Conservation (phyloP, 2,113 vertebrate genomes). For the Solea senegalensis region DNA sequence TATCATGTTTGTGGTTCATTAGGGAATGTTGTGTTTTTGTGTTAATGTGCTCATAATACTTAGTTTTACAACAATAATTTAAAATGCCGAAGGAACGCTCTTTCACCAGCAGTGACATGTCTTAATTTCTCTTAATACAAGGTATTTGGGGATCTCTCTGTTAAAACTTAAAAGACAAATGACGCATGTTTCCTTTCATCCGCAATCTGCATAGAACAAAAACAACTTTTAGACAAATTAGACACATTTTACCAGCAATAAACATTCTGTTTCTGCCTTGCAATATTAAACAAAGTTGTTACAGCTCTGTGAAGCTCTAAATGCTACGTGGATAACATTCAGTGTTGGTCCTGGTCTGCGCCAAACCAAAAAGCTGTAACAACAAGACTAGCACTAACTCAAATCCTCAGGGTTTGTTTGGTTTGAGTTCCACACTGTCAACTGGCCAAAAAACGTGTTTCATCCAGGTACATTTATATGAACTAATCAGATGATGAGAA, state of each 20-base stretch:
- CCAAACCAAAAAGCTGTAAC: slow-evolving; percentile 71
- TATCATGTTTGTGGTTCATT: slow-evolving; percentile 47
- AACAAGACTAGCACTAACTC: slow-evolving; percentile 70
- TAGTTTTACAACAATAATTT: slow-evolving; percentile 57
- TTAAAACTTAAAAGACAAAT: neutral
- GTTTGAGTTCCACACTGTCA: slow-evolving; percentile 45
- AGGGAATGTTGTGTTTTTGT: slow-evolving; percentile 45
- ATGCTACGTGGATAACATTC: slow-evolving; percentile 44
- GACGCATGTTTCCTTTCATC: neutral
- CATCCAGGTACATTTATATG: slow-evolving; percentile 28
- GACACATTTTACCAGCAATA: neutral
- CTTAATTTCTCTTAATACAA: neutral
- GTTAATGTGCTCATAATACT: slow-evolving; percentile 64
- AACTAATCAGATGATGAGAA: slow-evolving; percentile 24
- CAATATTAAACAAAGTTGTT: slow-evolving; percentile 45
- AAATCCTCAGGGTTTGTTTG: slow-evolving; percentile 68
- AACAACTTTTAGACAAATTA: neutral
- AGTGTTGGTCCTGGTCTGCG: slow-evolving; percentile 47
- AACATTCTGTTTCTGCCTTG: slow-evolving; percentile 10
- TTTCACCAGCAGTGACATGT: slow-evolving; percentile 9
- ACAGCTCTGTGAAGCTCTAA: slow-evolving; percentile 44
- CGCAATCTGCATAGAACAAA: neutral
- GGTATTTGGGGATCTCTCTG: neutral
- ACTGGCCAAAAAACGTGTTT: slow-evolving; percentile 23
- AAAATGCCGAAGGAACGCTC: slow-evolving; percentile 36